Base-by-base conservation (phyloP, 2,797 vertebrate genomes). In the Lerista edwardsae region DNA sequence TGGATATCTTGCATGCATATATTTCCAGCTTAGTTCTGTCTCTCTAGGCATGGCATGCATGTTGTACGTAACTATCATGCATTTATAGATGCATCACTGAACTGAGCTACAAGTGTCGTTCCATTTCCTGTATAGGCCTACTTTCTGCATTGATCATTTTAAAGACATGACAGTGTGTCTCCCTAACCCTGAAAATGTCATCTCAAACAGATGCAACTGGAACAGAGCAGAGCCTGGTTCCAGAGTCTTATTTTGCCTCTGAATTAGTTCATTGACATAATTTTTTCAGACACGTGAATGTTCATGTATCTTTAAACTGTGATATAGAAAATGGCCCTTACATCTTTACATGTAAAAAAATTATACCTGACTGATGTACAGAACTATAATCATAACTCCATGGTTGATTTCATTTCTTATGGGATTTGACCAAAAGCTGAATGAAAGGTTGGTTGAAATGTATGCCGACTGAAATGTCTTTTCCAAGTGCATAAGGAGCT, bases 51-150 rank as follows among this genome's bases (percentile, higher is more conserved):
- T 34, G 79, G 69, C 67, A 65, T 89, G 90, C 80, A 67, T 41
- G 74, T 88, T 92, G 44, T 79, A 69, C 14, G 10, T 78, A 64
- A 61, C 23, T 80, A 85, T 82, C 83, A 86, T 86, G 79, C 82
- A 62, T 69, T 80, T 71, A 86, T 71, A 90, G 83, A 82, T 83
- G 62, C 86, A 92, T 74, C 81, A 85, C 79, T 68, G 86, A 82
- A 83, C 76, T 83, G 87, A 86, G 88, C 78, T 89, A 77, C 80
- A 69, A 80, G 82, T 91, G 65, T 85, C 82, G 80, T 64, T 89
- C 91, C 80, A 84, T 81, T 73, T 88, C 91, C 59, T 59, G 14
- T 23, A 76, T 27, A 36, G 29, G 65, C 71, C 36, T 74, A 29
- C 89, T 86, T 64, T 86, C 61, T 88, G 81, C 82, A 84, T 21